Conservation (phyloP, 2,113 vertebrate species). For the Sakesphorus luctuosus region DNA sequence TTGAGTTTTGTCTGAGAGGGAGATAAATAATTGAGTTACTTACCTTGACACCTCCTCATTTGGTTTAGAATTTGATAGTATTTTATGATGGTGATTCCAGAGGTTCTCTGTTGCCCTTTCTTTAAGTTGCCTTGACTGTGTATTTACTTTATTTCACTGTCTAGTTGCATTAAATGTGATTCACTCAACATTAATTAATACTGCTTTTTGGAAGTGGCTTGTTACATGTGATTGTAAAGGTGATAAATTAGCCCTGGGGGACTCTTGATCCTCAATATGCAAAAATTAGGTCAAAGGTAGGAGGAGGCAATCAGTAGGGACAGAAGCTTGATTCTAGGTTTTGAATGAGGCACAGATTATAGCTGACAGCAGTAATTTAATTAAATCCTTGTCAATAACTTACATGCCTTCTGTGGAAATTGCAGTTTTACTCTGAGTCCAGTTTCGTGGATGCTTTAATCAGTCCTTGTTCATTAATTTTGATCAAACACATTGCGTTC, state of each 20-base stretch:
- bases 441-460: background rate
- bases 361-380: background rate
- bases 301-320: background rate
- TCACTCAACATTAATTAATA: background rate
- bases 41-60: background rate
- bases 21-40: background rate
- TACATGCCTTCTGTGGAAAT: background rate
- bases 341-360: background rate
- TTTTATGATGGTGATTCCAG: background rate
- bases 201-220: background rate
- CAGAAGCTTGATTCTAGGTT: background rate
- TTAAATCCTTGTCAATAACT: background rate
- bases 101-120: background rate
- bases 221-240: background rate
- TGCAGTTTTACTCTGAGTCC: background rate
- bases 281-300: background rate
- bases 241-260: background rate
- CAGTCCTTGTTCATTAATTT: background rate
- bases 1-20: background rate
- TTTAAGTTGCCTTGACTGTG: background rate
- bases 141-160: background rate
- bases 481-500: background rate
- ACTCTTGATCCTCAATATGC: background rate
- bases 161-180: background rate
- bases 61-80: background rate